Base-by-base conservation (phyloP, 2,113 vertebrate species). In the Tympanuchus pallidicinctus region DNA sequence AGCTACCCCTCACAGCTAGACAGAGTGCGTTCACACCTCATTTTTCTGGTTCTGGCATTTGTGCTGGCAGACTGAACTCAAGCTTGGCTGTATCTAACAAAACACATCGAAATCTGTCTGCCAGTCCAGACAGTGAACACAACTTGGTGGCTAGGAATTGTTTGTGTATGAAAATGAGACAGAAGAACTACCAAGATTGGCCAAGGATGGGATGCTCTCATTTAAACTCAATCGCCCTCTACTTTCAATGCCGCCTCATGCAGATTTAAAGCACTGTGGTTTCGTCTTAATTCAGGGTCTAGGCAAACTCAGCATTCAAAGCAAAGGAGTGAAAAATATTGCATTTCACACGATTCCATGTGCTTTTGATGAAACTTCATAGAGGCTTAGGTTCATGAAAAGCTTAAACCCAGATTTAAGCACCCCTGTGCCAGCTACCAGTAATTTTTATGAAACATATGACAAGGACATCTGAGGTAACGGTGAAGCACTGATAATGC, bases 281-380 rank as follows among this genome's bases (percentile, higher is more conserved):
- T 77, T 10, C 8, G 69, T 88, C 94, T 75, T 19, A 78, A 69
- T 48, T 89, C 27, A 10, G 22, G 9, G 24, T 69, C 86, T 87
- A 90, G 89, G 84, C 75, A 21, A 94, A 40, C 32, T 82, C 43
- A 86, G 60, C 45, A 77, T 67, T 86, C 83, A 76, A 76, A 87
- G 61, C 4, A 88, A 92, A 93, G 88, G n/a, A 54, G 0, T 6
- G 6, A 72, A 90, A 86, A 84, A 8, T 52, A 45, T 13, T 2
- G 3, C 52, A 28, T 75, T 42, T 72, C 90, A 88, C 73, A 84
- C 61, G 34, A 34, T 88, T 91, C 81, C 83, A 71, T 71, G 72
- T 71, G 92, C 73, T 86, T 95, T 93, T 6, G 7, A 43, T 89
- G 54, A 93, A 94, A 92, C 69, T 79, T 69, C 56, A 52, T 73